Evolutionary conservation across 2,888 invertebrate genomes (phyloP), one percentile per base, ranked within the genome.

Genomic region (Eubasilissa splendida): DNA sequence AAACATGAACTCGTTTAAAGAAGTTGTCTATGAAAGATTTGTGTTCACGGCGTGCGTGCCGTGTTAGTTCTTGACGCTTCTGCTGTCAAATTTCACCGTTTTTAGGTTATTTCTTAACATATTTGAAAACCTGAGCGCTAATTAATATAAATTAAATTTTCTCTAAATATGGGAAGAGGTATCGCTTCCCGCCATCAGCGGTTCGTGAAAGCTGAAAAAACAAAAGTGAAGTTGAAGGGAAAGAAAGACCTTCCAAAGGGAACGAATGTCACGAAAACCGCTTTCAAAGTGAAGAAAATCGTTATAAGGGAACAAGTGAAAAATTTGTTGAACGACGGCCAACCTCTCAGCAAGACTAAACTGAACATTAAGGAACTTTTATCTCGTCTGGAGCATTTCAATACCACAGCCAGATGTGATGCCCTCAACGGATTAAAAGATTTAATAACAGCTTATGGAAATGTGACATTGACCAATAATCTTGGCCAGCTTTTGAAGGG

Each of bases 241-340:
- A 78, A 80, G 59, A 93, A 95, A 87, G 92, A 93, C 86, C 88
- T 98, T 76, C 95, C 96, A 0, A 97, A 96, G 90, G 96, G 96
- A 8, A 93, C 94, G 76, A 98, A 98, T 91, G 93, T 96, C 4
- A 98, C 98, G 0, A 94, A 96, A 87, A 95, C 96, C 0, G 93
- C 94, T 85, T 97, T 98, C 86, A 97, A 97, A 91, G 93, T 97
- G 0, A 95, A 95, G 85, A 96, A 96, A 86, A 97, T 98, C 84
- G 91, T 96, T 2, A 92, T 98, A 59, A 92, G 92, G 63, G 95
- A 96, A 85, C 97, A 97, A 86, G 87, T 96, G 14, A 89, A 88
- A 77, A 84, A 85, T 56, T 83, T 87, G 50, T 90, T 91, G 81
- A 91, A 91, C 85, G 88, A 88, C 31, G 87, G 88, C 7, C 92